Evolutionary conservation across 2,888 invertebrate genomes (phyloP).

Genomic region (Campoletis raptor): DNA sequence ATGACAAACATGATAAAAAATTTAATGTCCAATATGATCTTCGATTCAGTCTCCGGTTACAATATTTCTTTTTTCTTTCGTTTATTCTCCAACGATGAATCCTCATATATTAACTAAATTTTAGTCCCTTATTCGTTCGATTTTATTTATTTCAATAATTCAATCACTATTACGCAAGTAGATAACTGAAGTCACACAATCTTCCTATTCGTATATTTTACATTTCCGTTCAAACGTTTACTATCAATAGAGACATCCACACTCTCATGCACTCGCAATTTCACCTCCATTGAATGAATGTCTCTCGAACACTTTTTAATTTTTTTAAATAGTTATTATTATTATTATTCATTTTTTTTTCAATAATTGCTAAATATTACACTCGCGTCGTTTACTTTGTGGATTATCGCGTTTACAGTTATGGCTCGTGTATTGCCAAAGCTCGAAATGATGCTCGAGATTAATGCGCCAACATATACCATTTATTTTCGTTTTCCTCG

Average conservation of each 20-base stretch:
- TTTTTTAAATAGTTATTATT: slow-evolving; percentile 25
- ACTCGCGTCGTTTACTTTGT: slow-evolving; percentile 62
- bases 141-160: slow-evolving; percentile 73
- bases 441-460: slow-evolving; percentile 67
- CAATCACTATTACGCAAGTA: slow-evolving; percentile 79
- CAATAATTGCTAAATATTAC: slow-evolving; percentile 57
- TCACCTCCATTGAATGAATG: slow-evolving; percentile 73
- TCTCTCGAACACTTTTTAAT: slow-evolving; percentile 62
- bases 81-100: slow-evolving; percentile 69
- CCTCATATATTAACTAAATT: slow-evolving; percentile 48
- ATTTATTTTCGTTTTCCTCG: not conserved
- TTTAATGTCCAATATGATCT: slow-evolving; percentile 80
- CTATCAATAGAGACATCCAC: slow-evolving; percentile 63
- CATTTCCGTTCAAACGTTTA: slow-evolving; percentile 66
- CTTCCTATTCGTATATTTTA: slow-evolving; percentile 74
- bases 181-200: slow-evolving; percentile 78
- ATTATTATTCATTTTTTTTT: slow-evolving; percentile 57
- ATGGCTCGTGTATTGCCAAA: slow-evolving; percentile 73
- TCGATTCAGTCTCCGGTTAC: slow-evolving; percentile 61
- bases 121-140: slow-evolving; percentile 5
- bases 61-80: slow-evolving; percentile 9
- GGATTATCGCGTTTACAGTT: slow-evolving; percentile 51
- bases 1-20: slow-evolving; percentile 78
- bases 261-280: slow-evolving; percentile 64
- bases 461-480: slow-evolving; percentile 3